Base-by-base conservation (phyloP, 2,113 vertebrate species). In the Pseudois nayaur region DNA sequence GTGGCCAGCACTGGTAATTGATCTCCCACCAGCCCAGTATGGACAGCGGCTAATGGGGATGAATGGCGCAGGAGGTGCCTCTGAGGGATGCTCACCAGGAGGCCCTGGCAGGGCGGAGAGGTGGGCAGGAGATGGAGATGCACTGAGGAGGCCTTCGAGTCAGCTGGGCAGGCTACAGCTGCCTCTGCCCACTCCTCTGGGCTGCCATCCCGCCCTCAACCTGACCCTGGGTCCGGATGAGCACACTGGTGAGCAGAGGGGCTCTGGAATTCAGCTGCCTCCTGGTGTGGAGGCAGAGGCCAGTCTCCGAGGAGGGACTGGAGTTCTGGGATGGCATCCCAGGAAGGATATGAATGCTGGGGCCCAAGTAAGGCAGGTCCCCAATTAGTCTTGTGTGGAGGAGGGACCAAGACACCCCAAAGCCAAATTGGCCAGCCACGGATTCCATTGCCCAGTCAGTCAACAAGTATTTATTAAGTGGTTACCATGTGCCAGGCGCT, bases 1-100 rank as follows among this genome's bases (percentile, higher is more conserved):
- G 97, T 67, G 94, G 88, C 87, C 89, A 86, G 90, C 17, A 4
- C 85, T 55, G 85, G 96, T 94, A 98, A 98, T 78, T 96, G 98
- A 98, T 98, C 95, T 98, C 92, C 76, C 82, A 92, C 60, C 0
- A 31, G 95, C 85, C 94, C 54, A 59, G 91, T 74, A 78, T 94
- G 91, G 98, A 98, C 96, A 83, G 93, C n/a, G 0, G 97, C 93
- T 98, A 98, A 98, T 98, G 78, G 95, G 98, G 91, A 98, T 94
- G 96, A 94, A 98, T 98, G 96, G 91, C 43, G 36, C 21, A 3
- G 97, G 95, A 87, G 93, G 92, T n/a, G 50, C 84, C 0, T 0
- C 50, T 1, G 7, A 94, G 87, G 84, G 84, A 64, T 0, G 8
- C 36, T 93, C 9, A 3, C 89, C 43, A 0, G 0, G 87, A 94